phyloP scores from a whole-genome alignment of 2,113 vertebrate species.

The Ginglymostoma cirratum region DNA sequence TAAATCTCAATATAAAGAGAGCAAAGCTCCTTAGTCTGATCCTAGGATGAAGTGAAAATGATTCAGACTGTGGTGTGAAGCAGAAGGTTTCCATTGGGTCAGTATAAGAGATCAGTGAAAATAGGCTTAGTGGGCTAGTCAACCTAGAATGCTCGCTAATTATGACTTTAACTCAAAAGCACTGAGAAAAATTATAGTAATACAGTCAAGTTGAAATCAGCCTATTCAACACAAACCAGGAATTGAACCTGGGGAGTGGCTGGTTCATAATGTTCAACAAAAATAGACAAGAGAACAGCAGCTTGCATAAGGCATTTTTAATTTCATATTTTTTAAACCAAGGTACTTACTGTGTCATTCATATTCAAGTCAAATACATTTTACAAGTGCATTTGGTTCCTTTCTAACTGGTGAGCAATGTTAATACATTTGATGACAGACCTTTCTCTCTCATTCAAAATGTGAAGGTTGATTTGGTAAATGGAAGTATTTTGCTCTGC shows the following conservation, averaged over 20 bases:
- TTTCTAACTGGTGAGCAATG: neutral
- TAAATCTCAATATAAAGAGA: neutral
- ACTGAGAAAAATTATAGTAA: neutral
- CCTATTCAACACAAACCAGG: neutral
- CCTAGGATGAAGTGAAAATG: neutral
- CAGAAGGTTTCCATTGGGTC: neutral
- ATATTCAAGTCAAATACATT: slow-evolving; percentile 15
- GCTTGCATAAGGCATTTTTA: neutral
- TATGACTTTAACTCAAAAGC: neutral
- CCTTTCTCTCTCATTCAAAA: neutral
- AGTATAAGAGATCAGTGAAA: neutral
- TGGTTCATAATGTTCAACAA: neutral
- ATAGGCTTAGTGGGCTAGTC: neutral
- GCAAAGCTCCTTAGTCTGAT: neutral
- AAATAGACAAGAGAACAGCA: neutral
- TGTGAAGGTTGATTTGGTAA: neutral
- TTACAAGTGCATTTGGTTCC: neutral
- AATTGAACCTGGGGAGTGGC: neutral
- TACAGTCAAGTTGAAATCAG: neutral
- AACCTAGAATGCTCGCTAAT: neutral
- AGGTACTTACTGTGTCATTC: slow-evolving; percentile 14
- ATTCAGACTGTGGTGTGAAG: neutral
- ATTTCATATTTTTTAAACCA: neutral
- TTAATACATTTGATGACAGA: neutral
- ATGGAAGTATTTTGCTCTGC: neutral